Base-by-base conservation (phyloP, 2,888 invertebrate genomes). In the Limnephilus lunatus region DNA sequence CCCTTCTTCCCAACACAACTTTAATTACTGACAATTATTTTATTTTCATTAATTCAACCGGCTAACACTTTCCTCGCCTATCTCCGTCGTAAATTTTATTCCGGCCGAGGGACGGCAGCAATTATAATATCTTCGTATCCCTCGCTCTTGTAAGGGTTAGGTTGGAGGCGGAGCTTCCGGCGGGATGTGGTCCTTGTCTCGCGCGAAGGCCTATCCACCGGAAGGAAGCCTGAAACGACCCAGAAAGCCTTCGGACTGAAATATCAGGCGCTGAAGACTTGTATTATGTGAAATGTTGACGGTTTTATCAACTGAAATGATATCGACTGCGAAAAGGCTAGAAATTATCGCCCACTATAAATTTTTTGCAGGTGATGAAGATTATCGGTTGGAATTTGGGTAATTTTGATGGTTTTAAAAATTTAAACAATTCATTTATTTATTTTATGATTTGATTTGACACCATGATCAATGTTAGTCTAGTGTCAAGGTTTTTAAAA, bases 211-310 rank as follows among this genome's bases (percentile, higher is more conserved):
- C 25, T 83, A 32, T 83, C 19, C 35, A 19, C 83, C 32, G 31
- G 35, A 35, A 31, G 83, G 83, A 83, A 83, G 83, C 31, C 83
- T 32, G 83, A 83, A 32, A 83, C 35, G 83, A 83, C 83, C 83
- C 83, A 83, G 35, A 83, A 82, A 82, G 32, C 31, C 82, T 82
- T 31, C 32, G 82, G 31, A 82, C 31, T 19, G 31, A 82, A 82
- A 82, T 82, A 30, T 82, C 32, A 82, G 32, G 15, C 53, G 53
- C 53, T 53, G 53, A 53, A 68, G 53, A 19, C 53, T 68, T 25
- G 53, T 68, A 68, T 68, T 68, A 68, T 68, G 19, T 68, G 25
- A 68, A 25, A 68, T 68, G 53, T 25, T 68, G 53, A 68, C 7
- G 53, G 53, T 19, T 68, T 25, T 68, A 68, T 25, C 53, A 68